Conservation (phyloP, 2,888 invertebrate genomes). For the Ochlodes sylvanus region DNA sequence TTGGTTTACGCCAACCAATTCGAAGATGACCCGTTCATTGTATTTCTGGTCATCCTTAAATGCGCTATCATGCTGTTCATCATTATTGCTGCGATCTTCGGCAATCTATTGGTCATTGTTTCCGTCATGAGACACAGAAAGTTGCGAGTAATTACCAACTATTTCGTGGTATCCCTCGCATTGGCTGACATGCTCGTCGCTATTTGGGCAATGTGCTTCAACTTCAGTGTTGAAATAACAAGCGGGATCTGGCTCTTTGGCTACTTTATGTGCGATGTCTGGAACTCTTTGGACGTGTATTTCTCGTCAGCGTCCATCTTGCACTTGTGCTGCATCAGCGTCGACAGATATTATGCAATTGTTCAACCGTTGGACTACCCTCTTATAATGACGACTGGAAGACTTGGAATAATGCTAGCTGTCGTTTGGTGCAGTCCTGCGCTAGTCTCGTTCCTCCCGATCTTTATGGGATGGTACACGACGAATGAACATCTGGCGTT, state of each 20-base stretch:
- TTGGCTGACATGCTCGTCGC: conserved; percentile 98
- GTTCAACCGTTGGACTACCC: conserved; percentile 97
- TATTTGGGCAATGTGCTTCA: conserved; percentile 97
- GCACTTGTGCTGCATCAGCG: conserved; percentile 96
- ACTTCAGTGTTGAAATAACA: conserved; percentile 94
- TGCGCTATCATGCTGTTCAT: conserved; percentile 94
- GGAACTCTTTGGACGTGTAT: conserved; percentile 98
- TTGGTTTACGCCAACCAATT: conserved; percentile 71
- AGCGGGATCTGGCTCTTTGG: conserved; percentile 95
- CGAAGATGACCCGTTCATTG: conserved; percentile 78
- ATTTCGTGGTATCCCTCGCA: conserved; percentile 97
- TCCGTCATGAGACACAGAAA: conserved; percentile 89
- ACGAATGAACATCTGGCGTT: conserved; percentile 91
- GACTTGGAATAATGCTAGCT: conserved; percentile 92
- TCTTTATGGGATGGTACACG: conserved; percentile 98
- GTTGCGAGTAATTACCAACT: conserved; percentile 94
- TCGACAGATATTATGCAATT: conserved; percentile 95
- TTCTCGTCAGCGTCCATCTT: conserved; percentile 97
- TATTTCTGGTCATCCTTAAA: conserved; percentile 87
- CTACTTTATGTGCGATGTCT: conserved; percentile 96
- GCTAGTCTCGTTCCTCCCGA: conserved; percentile 96
- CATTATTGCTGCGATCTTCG: conserved; percentile 94
- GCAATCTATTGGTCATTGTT: conserved; percentile 95
- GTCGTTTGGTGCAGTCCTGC: conserved; percentile 97
- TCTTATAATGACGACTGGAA: conserved; percentile 94